These are phyloP conservation scores for Lampris megalopsis DNA, from an alignment of 2,113 vertebrate species.

Conservation along the genomic window DNA sequence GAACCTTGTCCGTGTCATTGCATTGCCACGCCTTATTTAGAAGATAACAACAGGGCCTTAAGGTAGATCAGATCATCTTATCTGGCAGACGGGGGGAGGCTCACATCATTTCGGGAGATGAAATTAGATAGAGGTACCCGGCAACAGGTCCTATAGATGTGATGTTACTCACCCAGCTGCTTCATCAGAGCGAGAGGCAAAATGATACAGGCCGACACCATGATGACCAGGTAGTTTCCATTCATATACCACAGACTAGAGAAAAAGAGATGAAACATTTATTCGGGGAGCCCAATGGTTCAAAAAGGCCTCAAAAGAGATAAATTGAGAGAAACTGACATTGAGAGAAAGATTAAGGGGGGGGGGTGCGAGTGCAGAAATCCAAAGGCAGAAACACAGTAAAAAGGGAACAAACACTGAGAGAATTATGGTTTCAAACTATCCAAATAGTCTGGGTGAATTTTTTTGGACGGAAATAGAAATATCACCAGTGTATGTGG, in stretches of 20 bases:
- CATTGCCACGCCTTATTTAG: too few relatives aligned
- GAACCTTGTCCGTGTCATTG: too few relatives aligned
- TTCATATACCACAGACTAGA: conserved; percentile 95
- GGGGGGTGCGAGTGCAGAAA: background rate
- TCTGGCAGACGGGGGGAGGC: background rate
- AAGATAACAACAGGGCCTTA: too few relatives aligned
- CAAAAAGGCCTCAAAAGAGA: conserved; percentile 50
- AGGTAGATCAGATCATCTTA: too few relatives aligned
- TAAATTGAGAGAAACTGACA: conserved; percentile 37
- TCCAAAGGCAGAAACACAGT: background rate
- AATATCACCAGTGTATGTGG: conserved; percentile 2
- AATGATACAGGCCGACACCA: conserved; percentile 89
- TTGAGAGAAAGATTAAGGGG: conserved; percentile 9
- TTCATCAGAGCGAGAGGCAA: conserved; percentile 97
- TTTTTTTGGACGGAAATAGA: background rate
- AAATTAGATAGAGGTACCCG: background rate
- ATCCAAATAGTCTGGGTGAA: background rate
- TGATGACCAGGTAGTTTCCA: conserved; percentile 96
- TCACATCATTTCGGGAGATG: background rate
- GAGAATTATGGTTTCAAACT: background rate
- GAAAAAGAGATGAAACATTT: conserved; percentile 43
- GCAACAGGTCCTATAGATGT: background rate
- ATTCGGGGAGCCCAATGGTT: conserved; percentile 42
- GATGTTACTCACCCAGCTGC: conserved; percentile 90
- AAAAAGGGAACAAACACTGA: background rate